Evolutionary conservation across 2,888 invertebrate genomes (phyloP).

Genomic region (Lithophane leautieri): DNA sequence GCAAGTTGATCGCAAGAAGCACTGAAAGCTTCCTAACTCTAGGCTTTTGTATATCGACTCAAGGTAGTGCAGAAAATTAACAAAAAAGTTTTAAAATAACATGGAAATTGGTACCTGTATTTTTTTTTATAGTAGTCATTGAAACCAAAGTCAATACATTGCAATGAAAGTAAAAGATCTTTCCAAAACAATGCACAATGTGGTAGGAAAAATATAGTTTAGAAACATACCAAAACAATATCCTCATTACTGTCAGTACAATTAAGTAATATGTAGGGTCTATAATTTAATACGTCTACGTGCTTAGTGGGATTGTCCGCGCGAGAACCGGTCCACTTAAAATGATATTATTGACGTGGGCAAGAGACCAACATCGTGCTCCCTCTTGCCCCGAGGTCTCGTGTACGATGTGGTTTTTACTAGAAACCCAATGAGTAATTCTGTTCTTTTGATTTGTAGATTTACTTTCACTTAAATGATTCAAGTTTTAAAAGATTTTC

Average conservation of each 20-base stretch:
- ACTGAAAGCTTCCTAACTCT: neutral
- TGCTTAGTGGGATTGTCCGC: conserved; percentile 74
- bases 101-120: neutral
- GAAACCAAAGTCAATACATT: neutral
- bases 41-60: neutral
- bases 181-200: conserved; percentile 4
- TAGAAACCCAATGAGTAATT: conserved; percentile 68
- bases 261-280: conserved; percentile 66
- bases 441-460: conserved; percentile 44
- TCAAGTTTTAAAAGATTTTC: conserved; percentile 44
- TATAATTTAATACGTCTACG: conserved; percentile 78
- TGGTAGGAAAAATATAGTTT: conserved; percentile 19
- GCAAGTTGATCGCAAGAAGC: conserved; percentile 2
- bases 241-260: conserved; percentile 55
- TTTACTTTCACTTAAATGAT: conserved; percentile 63
- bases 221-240: conserved; percentile 47
- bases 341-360: conserved; percentile 84
- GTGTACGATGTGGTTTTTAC: conserved; percentile 70
- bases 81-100: neutral
- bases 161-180: neutral
- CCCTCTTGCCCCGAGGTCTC: conserved; percentile 48
- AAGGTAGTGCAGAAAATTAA: neutral
- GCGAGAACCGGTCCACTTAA: conserved; percentile 85
- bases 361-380: conserved; percentile 66
- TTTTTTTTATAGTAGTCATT: neutral